Base-by-base conservation (phyloP, 1,140 invertebrate species). In the Drosophila grimshawi region DNA sequence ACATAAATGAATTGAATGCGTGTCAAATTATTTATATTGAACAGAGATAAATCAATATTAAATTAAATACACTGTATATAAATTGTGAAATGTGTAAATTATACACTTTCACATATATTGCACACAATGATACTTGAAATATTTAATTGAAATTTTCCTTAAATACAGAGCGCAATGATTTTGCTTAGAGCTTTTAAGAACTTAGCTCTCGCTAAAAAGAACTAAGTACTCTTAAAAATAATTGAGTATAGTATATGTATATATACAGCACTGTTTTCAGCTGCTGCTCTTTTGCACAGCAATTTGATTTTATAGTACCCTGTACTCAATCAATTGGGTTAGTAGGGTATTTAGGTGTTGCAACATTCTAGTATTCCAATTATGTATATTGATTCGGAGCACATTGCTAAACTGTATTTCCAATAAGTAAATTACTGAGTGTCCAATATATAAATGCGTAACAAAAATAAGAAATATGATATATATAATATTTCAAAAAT, bases 11-110 rank as follows among this genome's bases (percentile, higher is more conserved):
- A 63, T 55, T 56, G 11, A 63, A 37, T 32, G 52, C n/a, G 11
- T 32, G 37, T 51, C 41, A 41, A 62, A 45, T 19, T 39, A 67
- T 68, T 61, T 62, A 53, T 37, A 52, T 37, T 2, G 29, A n/a
- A 30, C 32, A 10, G 10, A 30, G 27, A n/a, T 7, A 29, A 55
- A 55, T 55, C 53, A 35, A 43, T 56, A 29, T 30, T 56, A 30
- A 56, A 43, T 29, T 6, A 5, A 29, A 56, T 3, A 4, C 2
- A 19, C 19, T 19, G 19, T 1, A 19, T 4, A 3, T 3, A 3
- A 3, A 8, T 27, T 3, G 3, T 48, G 4, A 4, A 43, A 43
- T n/a, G 39, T 2, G 10, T 43, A n/a, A 43, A 4, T 43, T 43
- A 43, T n/a, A 43, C 2, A 43, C 39, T 41, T 41, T 10, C 39